phyloP scores from a whole-genome alignment of 2,888 invertebrate genomes.

The Eristalinus sepulchralis region DNA sequence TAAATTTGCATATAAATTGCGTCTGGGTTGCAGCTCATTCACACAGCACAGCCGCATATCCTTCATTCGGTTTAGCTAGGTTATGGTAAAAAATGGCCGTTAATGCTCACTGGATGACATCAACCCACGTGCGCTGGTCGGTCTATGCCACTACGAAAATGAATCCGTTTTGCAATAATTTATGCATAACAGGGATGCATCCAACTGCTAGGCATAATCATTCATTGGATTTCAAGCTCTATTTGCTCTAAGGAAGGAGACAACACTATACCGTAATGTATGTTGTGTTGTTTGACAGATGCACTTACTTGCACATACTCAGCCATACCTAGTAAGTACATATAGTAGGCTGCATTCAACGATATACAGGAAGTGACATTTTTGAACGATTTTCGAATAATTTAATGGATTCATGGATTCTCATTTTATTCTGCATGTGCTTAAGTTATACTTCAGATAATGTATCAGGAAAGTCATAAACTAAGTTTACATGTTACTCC shows the following conservation, averaged over 20 bases:
- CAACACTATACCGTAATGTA: not conserved
- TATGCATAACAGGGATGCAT: constrained; percentile 51
- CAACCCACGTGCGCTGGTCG: constrained; percentile 6
- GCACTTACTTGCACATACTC: not conserved
- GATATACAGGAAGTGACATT: not conserved
- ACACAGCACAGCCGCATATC: constrained; percentile 6
- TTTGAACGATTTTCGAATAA: not conserved
- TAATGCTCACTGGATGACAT: constrained; percentile 46
- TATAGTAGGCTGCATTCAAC: not conserved
- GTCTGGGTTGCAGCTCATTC: constrained; percentile 74
- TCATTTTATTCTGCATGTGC: too few species aligned
- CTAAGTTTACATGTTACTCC: too few species aligned
- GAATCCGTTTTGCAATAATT: constrained; percentile 48
- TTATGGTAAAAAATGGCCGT: constrained; percentile 19
- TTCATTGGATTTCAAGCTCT: constrained; percentile 51
- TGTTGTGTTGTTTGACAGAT: not conserved
- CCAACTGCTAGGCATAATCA: constrained; percentile 38
- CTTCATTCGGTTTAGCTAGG: constrained; percentile 2
- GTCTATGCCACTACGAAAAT: not conserved
- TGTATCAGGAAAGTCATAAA: not conserved
- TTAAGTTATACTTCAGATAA: not conserved
- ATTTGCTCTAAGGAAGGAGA: constrained; percentile 3
- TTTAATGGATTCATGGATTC: not conserved
- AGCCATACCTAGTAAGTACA: too few species aligned
- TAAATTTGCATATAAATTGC: constrained; percentile 80